A percentile compares a stretch with the other conserved stretches of the same genome.
These are phyloP conservation scores for Xenopus laevis DNA, from an alignment of 2,113 vertebrate species.

Conservation along the genomic window DNA sequence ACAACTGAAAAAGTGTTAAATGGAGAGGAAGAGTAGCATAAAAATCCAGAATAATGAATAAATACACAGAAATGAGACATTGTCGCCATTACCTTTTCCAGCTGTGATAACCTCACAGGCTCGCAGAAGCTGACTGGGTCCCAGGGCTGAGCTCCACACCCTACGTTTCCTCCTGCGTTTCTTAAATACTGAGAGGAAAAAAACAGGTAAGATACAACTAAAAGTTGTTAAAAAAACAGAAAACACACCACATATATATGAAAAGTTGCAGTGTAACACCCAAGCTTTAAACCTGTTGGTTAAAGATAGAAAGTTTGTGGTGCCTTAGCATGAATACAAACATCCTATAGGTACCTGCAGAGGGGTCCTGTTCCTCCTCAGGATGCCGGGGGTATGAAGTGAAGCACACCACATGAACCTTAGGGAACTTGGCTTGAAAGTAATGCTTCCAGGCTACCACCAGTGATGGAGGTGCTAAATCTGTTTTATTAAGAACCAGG, in stretches of 20 bases:
- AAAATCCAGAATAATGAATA: no score
- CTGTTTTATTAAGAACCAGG: constrained; percentile 85
- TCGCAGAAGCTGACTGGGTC: constrained; percentile 76
- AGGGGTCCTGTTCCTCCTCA: constrained; percentile 48
- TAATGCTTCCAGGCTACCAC: constrained; percentile 88
- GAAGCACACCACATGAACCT: constrained; percentile 78
- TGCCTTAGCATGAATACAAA: no score
- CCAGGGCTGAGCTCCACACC: constrained; percentile 74
- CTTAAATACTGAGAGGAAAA: constrained; percentile 71
- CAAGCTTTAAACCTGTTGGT: no score
- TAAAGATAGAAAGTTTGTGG: no score
- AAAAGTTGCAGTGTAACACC: no score
- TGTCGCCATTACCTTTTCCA: constrained; percentile 68
- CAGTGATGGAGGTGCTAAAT: constrained; percentile 75
- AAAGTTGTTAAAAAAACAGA: no score
- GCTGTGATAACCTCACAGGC: constrained; percentile 80
- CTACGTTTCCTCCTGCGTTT: constrained; percentile 72
- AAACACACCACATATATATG: no score
- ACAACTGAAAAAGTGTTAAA: no score
- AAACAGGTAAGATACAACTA: not conserved
- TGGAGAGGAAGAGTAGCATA: no score
- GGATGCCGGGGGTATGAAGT: constrained; percentile 79
- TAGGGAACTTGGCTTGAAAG: constrained; percentile 76
- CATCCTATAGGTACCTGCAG: constrained; percentile 48
- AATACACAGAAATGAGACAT: no score